phyloP scores from a whole-genome alignment of 2,113 vertebrate species.

The Semicossyphus pulcher region DNA sequence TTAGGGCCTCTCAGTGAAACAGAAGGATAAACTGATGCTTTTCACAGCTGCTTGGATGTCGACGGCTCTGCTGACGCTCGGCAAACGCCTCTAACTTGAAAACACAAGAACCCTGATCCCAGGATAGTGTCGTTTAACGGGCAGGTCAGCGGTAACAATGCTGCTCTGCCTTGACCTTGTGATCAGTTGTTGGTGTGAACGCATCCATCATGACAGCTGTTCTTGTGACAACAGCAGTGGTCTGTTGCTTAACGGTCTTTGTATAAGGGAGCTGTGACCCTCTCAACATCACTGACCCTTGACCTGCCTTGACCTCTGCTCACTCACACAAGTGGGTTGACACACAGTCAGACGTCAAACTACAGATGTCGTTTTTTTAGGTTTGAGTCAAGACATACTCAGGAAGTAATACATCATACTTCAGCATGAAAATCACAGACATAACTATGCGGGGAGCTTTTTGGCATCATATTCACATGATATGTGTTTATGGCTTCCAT shows the following conservation, averaged over 20 bases:
- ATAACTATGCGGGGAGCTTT: too few species aligned
- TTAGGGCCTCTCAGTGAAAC: slow-evolving; percentile 15
- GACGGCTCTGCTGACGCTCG: slow-evolving; percentile 28
- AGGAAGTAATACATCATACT: background rate
- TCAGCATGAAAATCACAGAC: too few species aligned
- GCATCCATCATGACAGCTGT: slow-evolving; percentile 58
- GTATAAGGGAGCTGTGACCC: slow-evolving; percentile 15
- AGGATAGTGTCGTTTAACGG: background rate
- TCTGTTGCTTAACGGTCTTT: slow-evolving; percentile 26
- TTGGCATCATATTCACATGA: too few species aligned
- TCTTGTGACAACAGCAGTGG: slow-evolving; percentile 23
- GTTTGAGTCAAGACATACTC: background rate
- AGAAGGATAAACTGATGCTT: slow-evolving; percentile 27
- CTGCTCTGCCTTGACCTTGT: slow-evolving; percentile 17
- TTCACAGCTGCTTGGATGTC: slow-evolving; percentile 53
- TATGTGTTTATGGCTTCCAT: too few species aligned
- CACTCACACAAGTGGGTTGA: slow-evolving; percentile 2
- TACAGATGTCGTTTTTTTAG: background rate
- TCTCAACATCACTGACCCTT: slow-evolving; percentile 27
- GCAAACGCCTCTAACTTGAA: background rate
- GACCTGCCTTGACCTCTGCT: slow-evolving; percentile 40
- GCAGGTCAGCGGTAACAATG: background rate
- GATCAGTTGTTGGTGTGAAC: slow-evolving; percentile 11
- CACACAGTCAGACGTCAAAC: slow-evolving; percentile 6
- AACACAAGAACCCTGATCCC: background rate